A percentile compares a stretch with the other conserved stretches of the same genome.
These are phyloP conservation scores for Neopipo cinnamomea DNA, from an alignment of 2,113 vertebrate species.

Conservation along the genomic window DNA sequence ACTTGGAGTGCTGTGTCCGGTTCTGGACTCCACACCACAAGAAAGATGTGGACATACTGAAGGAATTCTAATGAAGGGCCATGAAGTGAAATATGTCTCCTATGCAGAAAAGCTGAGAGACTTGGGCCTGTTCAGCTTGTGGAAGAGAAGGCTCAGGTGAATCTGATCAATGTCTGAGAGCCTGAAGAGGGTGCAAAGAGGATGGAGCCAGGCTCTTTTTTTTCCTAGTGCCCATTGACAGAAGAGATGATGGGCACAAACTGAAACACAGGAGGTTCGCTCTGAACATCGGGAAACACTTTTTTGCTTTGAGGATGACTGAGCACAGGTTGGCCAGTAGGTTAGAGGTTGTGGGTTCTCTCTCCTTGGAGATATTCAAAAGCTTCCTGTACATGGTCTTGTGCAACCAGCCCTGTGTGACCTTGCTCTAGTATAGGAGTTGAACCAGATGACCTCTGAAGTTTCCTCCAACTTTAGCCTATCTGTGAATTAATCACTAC, in stretches of 20 bases:
- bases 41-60: background rate
- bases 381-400: background rate
- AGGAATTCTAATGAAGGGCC: background rate
- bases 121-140: background rate
- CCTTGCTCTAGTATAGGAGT: background rate
- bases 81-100: background rate
- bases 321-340: background rate
- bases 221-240: background rate
- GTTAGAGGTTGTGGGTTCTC: background rate
- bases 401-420: background rate
- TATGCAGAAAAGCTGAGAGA: background rate
- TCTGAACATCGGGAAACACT: background rate
- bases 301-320: background rate
- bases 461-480: background rate
- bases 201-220: background rate
- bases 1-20: background rate
- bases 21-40: background rate
- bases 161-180: background rate
- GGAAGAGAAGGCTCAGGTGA: background rate
- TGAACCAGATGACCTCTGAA: background rate
- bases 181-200: background rate
- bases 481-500: background rate
- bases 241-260: background rate
- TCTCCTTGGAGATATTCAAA: background rate
- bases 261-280: background rate